Conservation (phyloP, 2,113 vertebrate species). For the Martes martes region DNA sequence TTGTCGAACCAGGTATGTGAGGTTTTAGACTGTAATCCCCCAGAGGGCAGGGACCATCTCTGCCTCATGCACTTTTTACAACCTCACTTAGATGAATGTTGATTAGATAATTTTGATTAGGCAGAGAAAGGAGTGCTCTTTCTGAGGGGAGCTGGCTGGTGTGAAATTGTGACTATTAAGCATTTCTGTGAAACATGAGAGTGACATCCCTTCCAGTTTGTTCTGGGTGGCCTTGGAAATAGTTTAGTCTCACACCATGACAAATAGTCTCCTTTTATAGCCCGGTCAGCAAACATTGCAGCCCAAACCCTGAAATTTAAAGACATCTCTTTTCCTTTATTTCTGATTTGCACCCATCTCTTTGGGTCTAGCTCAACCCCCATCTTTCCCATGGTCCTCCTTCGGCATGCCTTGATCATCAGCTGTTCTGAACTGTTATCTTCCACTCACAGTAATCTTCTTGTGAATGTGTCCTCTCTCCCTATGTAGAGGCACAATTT, state of each 20-base stretch:
- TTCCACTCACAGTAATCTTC: not conserved
- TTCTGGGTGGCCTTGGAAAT: conserved; percentile 53
- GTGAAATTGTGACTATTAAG: conserved; percentile 42
- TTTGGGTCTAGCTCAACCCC: not conserved
- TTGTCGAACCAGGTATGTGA: not conserved
- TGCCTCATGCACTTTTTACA: not conserved
- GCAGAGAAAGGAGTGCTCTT: conserved; percentile 19
- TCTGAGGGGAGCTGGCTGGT: not conserved
- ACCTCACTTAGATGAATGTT: not conserved
- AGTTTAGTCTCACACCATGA: conserved; percentile 36
- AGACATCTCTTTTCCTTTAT: not conserved
- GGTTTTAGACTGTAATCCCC: conserved; percentile 43
- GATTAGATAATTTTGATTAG: conserved; percentile 47
- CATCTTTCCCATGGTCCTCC: not conserved
- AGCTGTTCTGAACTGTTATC: not conserved
- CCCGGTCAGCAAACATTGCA: conserved; percentile 41
- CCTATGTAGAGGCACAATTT: not conserved
- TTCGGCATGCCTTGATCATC: not conserved
- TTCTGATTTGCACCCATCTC: not conserved
- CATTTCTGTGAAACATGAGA: conserved; percentile 48
- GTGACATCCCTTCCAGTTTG: conserved; percentile 20
- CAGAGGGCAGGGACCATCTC: conserved; percentile 46
- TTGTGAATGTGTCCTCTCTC: not conserved
- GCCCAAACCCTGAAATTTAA: conserved; percentile 27
- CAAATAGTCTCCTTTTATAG: conserved; percentile 46